phyloP scores from a whole-genome alignment of 2,797 vertebrate genomes.

The Myotis planiceps region DNA sequence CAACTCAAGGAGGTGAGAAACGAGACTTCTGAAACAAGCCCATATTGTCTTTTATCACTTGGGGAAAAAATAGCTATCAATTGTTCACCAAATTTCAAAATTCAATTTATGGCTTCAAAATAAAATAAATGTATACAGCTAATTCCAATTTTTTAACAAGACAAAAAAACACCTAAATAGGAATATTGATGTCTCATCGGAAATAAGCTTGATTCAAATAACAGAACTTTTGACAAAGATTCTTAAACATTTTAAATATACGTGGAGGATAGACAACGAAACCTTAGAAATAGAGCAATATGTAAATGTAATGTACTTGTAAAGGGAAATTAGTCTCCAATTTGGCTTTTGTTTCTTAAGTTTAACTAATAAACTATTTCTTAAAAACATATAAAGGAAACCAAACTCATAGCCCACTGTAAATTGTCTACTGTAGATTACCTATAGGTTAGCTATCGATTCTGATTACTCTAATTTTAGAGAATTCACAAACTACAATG shows the following conservation, averaged over 20 bases:
- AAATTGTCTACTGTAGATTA: background rate
- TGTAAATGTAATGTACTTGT: background rate
- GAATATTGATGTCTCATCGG: background rate
- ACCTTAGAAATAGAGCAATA: background rate
- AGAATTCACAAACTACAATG: slow-evolving; percentile 8
- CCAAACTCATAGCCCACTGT: background rate
- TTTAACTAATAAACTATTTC: slow-evolving; percentile 27
- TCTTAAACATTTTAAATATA: slow-evolving; percentile 14
- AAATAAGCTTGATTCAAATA: background rate
- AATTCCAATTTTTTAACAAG: slow-evolving; percentile 36
- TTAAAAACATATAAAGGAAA: slow-evolving; percentile 3
- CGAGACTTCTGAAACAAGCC: background rate
- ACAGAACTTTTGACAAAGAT: background rate
- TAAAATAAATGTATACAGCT: slow-evolving; percentile 1
- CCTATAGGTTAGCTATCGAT: background rate
- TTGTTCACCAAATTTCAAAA: slow-evolving; percentile 27
- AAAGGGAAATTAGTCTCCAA: background rate
- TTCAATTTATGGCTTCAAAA: background rate
- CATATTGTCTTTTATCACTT: background rate
- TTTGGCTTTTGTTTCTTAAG: background rate
- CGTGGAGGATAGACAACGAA: background rate
- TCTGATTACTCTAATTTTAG: background rate
- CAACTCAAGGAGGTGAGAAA: background rate
- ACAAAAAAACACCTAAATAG: slow-evolving; percentile 25
- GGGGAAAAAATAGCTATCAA: background rate